Evolutionary conservation across 2,797 vertebrate species (phyloP).

Genomic region (Sphenodon punctatus): DNA sequence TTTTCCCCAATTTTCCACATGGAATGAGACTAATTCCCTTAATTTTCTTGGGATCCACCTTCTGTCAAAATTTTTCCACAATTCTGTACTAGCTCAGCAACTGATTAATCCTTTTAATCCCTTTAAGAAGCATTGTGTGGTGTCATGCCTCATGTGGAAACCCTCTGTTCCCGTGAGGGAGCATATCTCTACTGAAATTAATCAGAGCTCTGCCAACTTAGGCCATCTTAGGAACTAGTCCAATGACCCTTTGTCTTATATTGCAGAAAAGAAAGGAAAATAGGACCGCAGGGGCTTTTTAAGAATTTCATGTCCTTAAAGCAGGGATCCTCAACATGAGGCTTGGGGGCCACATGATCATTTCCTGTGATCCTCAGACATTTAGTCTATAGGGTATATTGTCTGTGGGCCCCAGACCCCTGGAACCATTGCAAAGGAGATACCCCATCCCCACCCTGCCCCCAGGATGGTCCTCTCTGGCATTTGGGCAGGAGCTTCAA

Average conservation of each 20-base stretch:
- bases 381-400: too few species aligned
- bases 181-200: slow-evolving; percentile 23
- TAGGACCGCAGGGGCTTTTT: too few species aligned
- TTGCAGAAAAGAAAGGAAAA: background rate
- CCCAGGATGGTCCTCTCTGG: too few species aligned
- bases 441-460: too few species aligned
- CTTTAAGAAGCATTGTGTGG: background rate
- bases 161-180: too few species aligned
- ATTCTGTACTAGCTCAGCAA: slow-evolving; percentile 49
- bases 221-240: background rate
- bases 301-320: too few species aligned
- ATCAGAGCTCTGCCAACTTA: background rate
- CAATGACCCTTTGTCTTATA: background rate
- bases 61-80: slow-evolving; percentile 54
- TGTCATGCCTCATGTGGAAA: background rate
- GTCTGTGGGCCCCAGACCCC: too few species aligned
- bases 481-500: too few species aligned
- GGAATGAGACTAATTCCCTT: slow-evolving; percentile 66
- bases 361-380: too few species aligned
- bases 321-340: too few species aligned
- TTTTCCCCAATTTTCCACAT: slow-evolving; percentile 69
- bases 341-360: too few species aligned
- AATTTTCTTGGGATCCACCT: slow-evolving; percentile 60
- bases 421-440: too few species aligned
- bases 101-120: slow-evolving; percentile 50